phyloP scores from a whole-genome alignment of 2,888 invertebrate genomes.

The Rambutsinella grinnellia region DNA sequence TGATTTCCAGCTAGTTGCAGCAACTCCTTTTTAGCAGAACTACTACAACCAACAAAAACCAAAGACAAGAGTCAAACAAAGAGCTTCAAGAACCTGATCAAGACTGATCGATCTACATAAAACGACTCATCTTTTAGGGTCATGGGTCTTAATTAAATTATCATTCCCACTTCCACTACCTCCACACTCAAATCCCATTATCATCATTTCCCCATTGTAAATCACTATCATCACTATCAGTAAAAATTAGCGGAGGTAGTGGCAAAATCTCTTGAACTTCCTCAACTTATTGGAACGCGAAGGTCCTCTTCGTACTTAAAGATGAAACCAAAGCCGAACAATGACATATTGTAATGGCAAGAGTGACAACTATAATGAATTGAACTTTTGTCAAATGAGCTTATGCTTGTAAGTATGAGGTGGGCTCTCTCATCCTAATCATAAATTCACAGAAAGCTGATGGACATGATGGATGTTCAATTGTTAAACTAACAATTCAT shows the following conservation, averaged over 20 bases:
- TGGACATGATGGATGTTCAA: not conserved
- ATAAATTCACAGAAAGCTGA: not conserved
- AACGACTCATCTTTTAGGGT: not conserved
- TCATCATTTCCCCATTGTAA: not conserved
- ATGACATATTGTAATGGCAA: not conserved
- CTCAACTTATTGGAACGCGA: slow-evolving; percentile 34
- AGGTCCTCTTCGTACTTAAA: too few relatives aligned
- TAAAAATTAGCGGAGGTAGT: too few relatives aligned
- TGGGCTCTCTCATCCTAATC: too few relatives aligned
- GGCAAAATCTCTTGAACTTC: slow-evolving; percentile 11
- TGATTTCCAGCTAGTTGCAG: not conserved
- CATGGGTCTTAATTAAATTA: not conserved
- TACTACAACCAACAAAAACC: not conserved
- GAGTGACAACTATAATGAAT: too few relatives aligned
- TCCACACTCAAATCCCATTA: not conserved
- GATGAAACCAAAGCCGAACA: not conserved
- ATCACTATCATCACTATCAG: not conserved
- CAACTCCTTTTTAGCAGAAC: not conserved
- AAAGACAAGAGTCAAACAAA: not conserved
- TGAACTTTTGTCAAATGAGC: too few relatives aligned
- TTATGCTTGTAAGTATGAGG: too few relatives aligned
- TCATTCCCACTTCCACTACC: not conserved
- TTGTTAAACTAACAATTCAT: slow-evolving; percentile 13
- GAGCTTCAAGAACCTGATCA: not conserved
- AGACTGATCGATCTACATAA: not conserved